A percentile compares a stretch with the other conserved stretches of the same genome.
Evolutionary conservation across 2,797 vertebrate species (phyloP).

Genomic region (Antrozous pallidus): DNA sequence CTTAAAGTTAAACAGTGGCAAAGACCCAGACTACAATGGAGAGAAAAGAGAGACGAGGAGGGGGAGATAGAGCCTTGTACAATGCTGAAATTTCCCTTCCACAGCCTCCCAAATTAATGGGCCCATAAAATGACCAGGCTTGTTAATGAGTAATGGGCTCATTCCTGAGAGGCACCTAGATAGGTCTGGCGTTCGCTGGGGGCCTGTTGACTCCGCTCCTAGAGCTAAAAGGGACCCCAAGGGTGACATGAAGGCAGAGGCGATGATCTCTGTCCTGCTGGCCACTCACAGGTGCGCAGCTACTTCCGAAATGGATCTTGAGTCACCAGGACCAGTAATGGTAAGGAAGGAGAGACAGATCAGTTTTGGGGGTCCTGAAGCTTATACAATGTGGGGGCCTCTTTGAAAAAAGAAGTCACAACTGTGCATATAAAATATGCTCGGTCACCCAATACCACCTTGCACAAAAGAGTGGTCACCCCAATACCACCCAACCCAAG

Average conservation of each 20-base stretch:
- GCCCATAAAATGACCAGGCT: constrained; percentile 80
- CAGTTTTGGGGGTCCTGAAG: not conserved
- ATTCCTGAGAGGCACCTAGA: constrained; percentile 41
- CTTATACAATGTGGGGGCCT: not conserved
- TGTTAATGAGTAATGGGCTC: constrained; percentile 64
- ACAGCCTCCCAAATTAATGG: constrained; percentile 64
- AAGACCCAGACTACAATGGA: constrained; percentile 86
- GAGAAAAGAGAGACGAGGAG: constrained; percentile 36
- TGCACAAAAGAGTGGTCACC: not conserved
- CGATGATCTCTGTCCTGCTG: not conserved
- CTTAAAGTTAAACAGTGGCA: constrained; percentile 95
- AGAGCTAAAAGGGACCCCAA: not conserved
- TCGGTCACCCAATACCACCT: not conserved
- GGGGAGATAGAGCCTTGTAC: constrained; percentile 71
- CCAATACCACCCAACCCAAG: not conserved
- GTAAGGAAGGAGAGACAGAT: not conserved
- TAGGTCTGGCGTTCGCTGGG: not conserved
- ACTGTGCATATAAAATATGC: not conserved
- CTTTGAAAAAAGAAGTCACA: not conserved
- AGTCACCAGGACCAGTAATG: not conserved
- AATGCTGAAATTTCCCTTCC: constrained; percentile 72
- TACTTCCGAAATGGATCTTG: not conserved
- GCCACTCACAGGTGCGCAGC: fast-evolving
- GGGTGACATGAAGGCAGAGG: not conserved
- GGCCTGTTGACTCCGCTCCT: not conserved